phyloP scores from a whole-genome alignment of 1,140 invertebrate species.

The Meloidogyne floridensis region DNA sequence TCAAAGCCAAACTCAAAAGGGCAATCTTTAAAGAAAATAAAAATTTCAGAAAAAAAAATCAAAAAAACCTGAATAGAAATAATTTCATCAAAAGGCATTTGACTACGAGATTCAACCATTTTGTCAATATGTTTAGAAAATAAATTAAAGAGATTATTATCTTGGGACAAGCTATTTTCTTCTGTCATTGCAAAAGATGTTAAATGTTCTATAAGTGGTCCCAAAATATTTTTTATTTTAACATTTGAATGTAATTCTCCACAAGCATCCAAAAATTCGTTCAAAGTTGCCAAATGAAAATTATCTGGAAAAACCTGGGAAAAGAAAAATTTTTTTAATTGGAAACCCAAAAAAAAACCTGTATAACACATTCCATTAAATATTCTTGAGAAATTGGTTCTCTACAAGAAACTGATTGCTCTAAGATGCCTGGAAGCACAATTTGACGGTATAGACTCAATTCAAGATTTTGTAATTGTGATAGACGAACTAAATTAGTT shows the following conservation, averaged over 20 bases:
- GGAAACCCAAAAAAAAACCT: too few relatives aligned
- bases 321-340: background rate
- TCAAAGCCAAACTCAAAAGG: slow-evolving; percentile 88
- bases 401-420: slow-evolving; percentile 93
- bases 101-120: slow-evolving; percentile 76
- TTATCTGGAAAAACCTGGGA: slow-evolving; percentile 93
- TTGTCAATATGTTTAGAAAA: slow-evolving; percentile 95
- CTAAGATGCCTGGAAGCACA: slow-evolving; percentile 70
- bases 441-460: slow-evolving; percentile 87
- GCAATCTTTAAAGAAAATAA: slow-evolving; percentile 66
- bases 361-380: slow-evolving; percentile 99
- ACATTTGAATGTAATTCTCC: slow-evolving; percentile 91
- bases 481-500: slow-evolving; percentile 92
- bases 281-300: slow-evolving; percentile 92
- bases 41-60: slow-evolving; percentile 1
- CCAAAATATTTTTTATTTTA: slow-evolving; percentile 89
- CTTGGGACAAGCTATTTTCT: slow-evolving; percentile 75
- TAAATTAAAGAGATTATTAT: slow-evolving; percentile 93
- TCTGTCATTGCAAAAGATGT: slow-evolving; percentile 70
- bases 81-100: slow-evolving; percentile 88
- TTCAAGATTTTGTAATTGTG: slow-evolving; percentile 91
- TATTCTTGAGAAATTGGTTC: slow-evolving; percentile 99
- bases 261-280: slow-evolving; percentile 92
- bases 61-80: slow-evolving; percentile 85
- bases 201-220: slow-evolving; percentile 85